Base-by-base conservation (phyloP, 1,140 invertebrate genomes). In the Episyrphus balteatus region DNA sequence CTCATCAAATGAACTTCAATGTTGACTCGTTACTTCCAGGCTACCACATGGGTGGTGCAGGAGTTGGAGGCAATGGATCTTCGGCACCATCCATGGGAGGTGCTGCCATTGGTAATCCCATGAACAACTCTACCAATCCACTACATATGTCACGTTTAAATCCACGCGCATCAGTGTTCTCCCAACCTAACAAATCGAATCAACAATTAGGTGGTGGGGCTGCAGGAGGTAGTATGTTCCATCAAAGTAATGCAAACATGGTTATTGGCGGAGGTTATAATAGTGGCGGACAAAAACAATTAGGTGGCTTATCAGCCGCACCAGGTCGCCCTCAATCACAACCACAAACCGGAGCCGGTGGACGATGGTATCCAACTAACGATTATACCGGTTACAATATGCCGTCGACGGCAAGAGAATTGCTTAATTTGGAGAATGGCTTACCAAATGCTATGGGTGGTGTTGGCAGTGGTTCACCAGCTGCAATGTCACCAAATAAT, bases 111-210 rank as follows among this genome's bases (percentile, higher is more conserved):
- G 15, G 15, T 40, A 12, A 40, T 7, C 21, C 21, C 21, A 26
- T 26, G 21, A 26, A 32, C 19, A 48, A 45, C 15, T 17, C 50
- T 65, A 68, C 54, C 53, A 66, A 49, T 44, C 75, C 63, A 42
- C 73, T 76, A 14, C 75, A 69, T 50, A 76, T 78, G 70, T 86
- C 83, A 26, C 73, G 84, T 50, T 70, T 89, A 30, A 89, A 89
- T 69, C 84, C 85, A 0, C 78, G 86, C 55, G 85, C 85, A 3
- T 84, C 85, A 5, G 83, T 86, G 58, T 89, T 88, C 56, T 78
- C 78, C 1, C 41, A 40, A 36, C 21, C 46, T 31, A n/a, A 40
- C 33, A 30, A 34, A 43, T 31, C n/a, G 51, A 18, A 50, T 57
- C n/a, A 56, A 54, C 13, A 51, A 61, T 15, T 58, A 61, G 38